Conservation (phyloP, 2,888 invertebrate genomes). For the Thereva unica region DNA sequence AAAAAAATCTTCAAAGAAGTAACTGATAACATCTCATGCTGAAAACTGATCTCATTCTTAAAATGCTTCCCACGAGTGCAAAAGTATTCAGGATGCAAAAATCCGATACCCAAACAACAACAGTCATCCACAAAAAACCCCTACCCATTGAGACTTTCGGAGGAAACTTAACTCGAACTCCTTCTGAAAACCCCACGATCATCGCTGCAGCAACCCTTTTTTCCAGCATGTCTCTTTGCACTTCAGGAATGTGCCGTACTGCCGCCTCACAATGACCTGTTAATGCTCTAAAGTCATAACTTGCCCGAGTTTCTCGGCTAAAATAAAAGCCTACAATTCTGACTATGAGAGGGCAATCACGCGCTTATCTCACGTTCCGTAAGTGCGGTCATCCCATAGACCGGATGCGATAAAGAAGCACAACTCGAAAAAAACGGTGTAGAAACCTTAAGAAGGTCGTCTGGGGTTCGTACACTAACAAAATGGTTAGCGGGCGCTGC, state of each 20-base stretch:
- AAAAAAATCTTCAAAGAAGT: too few species aligned
- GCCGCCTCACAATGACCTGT: not conserved
- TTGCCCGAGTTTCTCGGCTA: not conserved
- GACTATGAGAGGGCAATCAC: conserved; percentile 30
- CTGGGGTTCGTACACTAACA: conserved; percentile 3
- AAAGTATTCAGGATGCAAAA: conserved; percentile 9
- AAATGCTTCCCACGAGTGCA: conserved; percentile 15
- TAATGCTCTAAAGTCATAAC: too few species aligned
- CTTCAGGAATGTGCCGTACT: conserved; percentile 16
- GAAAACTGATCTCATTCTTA: not conserved
- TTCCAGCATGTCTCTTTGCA: not conserved
- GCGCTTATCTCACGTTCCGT: conserved; percentile 38
- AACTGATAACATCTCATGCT: too few species aligned
- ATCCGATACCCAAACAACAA: conserved; percentile 10
- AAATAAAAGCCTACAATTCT: not conserved
- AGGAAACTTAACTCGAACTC: conserved; percentile 14
- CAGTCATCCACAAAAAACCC: not conserved
- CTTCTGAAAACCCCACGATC: conserved; percentile 3
- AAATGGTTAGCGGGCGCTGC: conserved; percentile 11
- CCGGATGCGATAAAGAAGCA: conserved; percentile 38
- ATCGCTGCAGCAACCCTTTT: conserved; percentile 7
- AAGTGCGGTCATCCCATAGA: conserved; percentile 40
- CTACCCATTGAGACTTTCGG: not conserved
- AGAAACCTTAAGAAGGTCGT: conserved; percentile 23
- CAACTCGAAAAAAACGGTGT: not conserved